phyloP scores from a whole-genome alignment of 2,888 invertebrate species.

The Leucania comma region DNA sequence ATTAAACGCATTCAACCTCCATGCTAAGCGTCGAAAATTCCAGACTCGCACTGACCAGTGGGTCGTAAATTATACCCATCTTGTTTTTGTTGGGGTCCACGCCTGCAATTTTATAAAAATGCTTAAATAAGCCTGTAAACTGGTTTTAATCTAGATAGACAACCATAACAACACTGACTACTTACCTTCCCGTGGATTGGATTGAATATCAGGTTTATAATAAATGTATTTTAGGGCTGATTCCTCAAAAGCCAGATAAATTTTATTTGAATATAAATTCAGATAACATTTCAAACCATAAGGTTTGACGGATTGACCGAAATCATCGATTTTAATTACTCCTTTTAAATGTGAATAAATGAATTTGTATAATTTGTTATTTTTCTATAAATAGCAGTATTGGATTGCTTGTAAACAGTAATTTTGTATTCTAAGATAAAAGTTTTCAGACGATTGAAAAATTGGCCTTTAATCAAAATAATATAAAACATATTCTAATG shows the following conservation, averaged over 20 bases:
- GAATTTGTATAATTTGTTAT: too few relatives aligned
- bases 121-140: constrained; percentile 61
- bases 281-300: too few relatives aligned
- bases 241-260: not conserved
- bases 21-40: constrained; percentile 28
- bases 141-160: constrained; percentile 67
- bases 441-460: too few relatives aligned
- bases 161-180: constrained; percentile 32
- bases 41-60: constrained; percentile 38
- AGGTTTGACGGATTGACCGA: too few relatives aligned
- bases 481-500: too few relatives aligned
- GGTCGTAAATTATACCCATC: constrained; percentile 63
- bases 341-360: too few relatives aligned
- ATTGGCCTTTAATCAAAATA: too few relatives aligned
- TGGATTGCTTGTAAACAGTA: not conserved
- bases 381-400: not conserved
- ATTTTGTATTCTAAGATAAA: constrained; percentile 1
- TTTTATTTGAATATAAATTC: not conserved
- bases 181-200: not conserved
- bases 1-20: constrained; percentile 36
- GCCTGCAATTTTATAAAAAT: constrained; percentile 63
- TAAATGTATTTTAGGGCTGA: not conserved
- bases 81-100: constrained; percentile 66
- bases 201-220: not conserved
- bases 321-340: too few relatives aligned